Evolutionary conservation across 1,140 invertebrate species (phyloP).

Genomic region (Metaphire vulgaris): DNA sequence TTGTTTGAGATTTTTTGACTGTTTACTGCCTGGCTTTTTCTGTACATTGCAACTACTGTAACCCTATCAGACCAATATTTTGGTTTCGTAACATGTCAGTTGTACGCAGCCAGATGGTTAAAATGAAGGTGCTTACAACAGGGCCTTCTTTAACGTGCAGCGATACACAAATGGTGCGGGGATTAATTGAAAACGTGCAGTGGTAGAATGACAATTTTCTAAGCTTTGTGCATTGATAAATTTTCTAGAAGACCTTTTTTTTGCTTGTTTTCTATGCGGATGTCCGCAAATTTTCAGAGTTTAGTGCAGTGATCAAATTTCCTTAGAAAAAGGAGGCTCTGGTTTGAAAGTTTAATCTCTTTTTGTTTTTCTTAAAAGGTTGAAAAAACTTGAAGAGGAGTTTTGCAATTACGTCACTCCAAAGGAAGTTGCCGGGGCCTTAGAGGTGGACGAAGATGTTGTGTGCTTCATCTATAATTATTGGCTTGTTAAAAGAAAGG

Average conservation of each 20-base stretch:
- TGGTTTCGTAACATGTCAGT: neutral
- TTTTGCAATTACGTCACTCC: slow-evolving; percentile 83
- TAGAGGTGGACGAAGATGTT: slow-evolving; percentile 71
- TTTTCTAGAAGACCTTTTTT: too few relatives aligned
- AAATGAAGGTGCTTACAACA: too few relatives aligned
- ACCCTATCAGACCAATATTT: neutral
- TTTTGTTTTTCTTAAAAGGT: slow-evolving; percentile 53
- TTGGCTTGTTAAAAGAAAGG: slow-evolving; percentile 82
- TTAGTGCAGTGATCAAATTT: too few relatives aligned
- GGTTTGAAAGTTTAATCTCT: slow-evolving; percentile 9
- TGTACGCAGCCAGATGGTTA: too few relatives aligned
- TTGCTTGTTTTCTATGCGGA: too few relatives aligned
- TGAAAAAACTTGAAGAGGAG: slow-evolving; percentile 85
- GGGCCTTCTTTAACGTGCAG: too few relatives aligned
- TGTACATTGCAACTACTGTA: neutral
- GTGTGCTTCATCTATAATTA: slow-evolving; percentile 82
- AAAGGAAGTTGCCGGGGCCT: slow-evolving; percentile 60
- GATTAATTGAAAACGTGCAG: too few relatives aligned
- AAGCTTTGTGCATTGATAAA: too few relatives aligned
- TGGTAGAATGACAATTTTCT: too few relatives aligned
- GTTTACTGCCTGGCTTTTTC: neutral
- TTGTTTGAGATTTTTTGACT: slow-evolving; percentile 31
- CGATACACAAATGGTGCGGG: too few relatives aligned
- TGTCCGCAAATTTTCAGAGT: too few relatives aligned
- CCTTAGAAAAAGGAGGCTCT: too few relatives aligned